Evolutionary conservation across 2,888 invertebrate genomes (phyloP).

Genomic region (Willowsia nigromaculata): DNA sequence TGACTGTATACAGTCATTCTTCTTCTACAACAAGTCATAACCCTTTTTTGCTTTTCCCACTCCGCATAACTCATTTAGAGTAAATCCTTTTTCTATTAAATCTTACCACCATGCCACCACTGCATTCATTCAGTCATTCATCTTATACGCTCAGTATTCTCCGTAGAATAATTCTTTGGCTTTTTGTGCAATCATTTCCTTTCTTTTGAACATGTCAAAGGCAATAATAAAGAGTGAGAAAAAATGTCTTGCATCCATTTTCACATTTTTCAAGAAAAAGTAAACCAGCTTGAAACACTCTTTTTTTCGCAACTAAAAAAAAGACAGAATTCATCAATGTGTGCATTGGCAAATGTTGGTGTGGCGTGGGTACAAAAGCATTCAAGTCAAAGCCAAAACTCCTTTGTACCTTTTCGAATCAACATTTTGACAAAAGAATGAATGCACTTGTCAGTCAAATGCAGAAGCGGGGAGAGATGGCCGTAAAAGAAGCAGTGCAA

Average conservation of each 20-base stretch:
- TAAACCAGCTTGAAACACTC: neutral
- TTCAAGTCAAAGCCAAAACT: neutral
- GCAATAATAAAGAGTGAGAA: neutral
- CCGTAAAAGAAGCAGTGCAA: neutral
- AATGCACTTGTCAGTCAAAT: constrained; percentile 41
- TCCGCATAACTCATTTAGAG: constrained; percentile 46
- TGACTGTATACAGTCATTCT: neutral
- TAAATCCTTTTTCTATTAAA: constrained; percentile 37
- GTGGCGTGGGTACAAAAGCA: neutral
- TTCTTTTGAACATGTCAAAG: neutral
- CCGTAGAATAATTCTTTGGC: neutral
- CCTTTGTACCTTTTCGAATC: neutral
- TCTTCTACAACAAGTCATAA: constrained; percentile 21
- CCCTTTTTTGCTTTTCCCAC: neutral
- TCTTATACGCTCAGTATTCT: neutral
- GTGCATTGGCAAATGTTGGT: neutral
- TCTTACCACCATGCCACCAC: neutral
- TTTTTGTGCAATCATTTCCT: neutral
- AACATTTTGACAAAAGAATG: neutral
- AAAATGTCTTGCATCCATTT: neutral
- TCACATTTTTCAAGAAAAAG: neutral
- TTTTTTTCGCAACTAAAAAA: neutral
- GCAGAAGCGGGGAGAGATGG: neutral
- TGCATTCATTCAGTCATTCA: neutral
- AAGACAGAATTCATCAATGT: neutral